Base-by-base conservation (phyloP, 2,888 invertebrate genomes). In the Oscheius sp. region DNA sequence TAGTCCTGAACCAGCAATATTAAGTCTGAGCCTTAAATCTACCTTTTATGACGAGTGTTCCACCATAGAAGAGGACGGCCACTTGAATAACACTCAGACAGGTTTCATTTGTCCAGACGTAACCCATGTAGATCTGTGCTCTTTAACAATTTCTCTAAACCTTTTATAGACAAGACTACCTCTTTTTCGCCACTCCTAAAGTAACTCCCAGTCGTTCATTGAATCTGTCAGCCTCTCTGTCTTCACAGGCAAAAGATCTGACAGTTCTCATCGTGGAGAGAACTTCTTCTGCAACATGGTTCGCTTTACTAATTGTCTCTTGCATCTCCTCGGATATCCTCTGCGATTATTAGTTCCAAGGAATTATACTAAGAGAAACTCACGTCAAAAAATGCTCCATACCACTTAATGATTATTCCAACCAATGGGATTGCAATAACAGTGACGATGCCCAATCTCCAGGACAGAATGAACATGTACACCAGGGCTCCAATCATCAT, bases 211-310 rank as follows among this genome's bases (percentile, higher is more conserved):
- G 73, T 33, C 78, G 79, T 7, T 65, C 50, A n/a, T 85, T 85
- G 79, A 90, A 91, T 33, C 90, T 74, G 2, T 76, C 57, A 29
- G 83, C 78, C 77, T 91, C 90, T 35, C 83, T 84, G 7, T 74
- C 71, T 76, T 91, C 90, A 75, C 89, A 90, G 37, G 90, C 90
- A 82, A 90, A 91, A 55, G 80, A 80, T 68, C 82, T 83, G 3
- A 91, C 90, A 5, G 90, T 91, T 63, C 90, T 81, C 86, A 91
- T 90, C 1, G 90, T 88, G 4, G 90, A 88, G 9, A 89, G 80
- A 2, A 89, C 88, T 76, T 91, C 90, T 70, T 90, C 90, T 2
- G 91, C 90, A 33, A 90, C 88, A 68, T 89, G 87, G 77, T 91
- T 91, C 1, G 90, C 89, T 58, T 87, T 85, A 4, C 90, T 90